Percentiles rank a stretch among this genome's conserved stretches.
Conservation (phyloP, 2,888 invertebrate species). For the Crossocerus cetratus region DNA sequence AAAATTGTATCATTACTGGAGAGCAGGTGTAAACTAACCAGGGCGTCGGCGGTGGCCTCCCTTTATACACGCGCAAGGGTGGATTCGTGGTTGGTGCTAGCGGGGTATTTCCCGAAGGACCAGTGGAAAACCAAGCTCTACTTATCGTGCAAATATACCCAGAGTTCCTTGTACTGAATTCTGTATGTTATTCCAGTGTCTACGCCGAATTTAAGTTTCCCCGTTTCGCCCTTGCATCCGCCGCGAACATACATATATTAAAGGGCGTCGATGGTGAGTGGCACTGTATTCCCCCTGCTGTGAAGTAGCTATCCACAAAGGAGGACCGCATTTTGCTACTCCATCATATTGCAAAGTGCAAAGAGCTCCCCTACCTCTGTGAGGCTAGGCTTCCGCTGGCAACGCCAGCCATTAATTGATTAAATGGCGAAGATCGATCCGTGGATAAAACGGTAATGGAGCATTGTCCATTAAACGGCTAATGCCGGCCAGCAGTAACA, state of each 20-base stretch:
- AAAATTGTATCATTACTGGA: conserved; percentile 46
- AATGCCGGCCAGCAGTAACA: background rate
- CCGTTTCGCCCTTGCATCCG: conserved; percentile 15
- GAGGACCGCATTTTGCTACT: too few species aligned
- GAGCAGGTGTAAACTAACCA: conserved; percentile 30
- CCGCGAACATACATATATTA: background rate
- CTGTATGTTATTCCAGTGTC: conserved; percentile 40
- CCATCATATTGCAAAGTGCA: background rate
- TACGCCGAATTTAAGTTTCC: conserved; percentile 34
- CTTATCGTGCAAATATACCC: conserved; percentile 37
- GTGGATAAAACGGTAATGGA: conserved; percentile 18
- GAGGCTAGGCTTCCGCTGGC: background rate
- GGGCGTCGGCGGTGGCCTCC: background rate
- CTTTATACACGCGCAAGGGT: conserved; percentile 4
- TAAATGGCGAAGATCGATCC: conserved; percentile 11
- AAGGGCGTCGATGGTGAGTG: too few species aligned
- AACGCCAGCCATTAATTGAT: conserved; percentile 33
- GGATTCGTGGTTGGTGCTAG: conserved; percentile 47
- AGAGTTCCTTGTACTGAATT: conserved; percentile 42
- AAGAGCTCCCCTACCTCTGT: too few species aligned
- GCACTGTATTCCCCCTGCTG: too few species aligned
- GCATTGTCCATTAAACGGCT: conserved; percentile 14
- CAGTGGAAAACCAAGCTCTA: conserved; percentile 36
- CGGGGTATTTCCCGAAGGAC: conserved; percentile 55
- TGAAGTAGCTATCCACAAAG: too few species aligned